Evolutionary conservation across 2,797 vertebrate genomes (phyloP).

Genomic region (Telmatherina bonti): DNA sequence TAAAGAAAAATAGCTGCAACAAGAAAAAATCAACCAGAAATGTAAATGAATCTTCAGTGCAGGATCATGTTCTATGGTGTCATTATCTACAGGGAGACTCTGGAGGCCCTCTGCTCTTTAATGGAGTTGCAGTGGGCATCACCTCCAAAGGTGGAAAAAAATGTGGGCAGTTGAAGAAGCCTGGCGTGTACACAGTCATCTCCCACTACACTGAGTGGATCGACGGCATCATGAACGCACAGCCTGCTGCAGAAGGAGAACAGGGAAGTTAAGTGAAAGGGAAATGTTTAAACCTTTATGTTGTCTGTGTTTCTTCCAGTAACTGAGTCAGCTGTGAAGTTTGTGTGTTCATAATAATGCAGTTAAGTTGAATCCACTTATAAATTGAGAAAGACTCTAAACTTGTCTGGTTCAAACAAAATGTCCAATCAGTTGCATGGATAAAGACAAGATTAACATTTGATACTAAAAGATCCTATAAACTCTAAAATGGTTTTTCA

Average conservation of each 20-base stretch:
- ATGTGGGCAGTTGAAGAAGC: slow-evolving; percentile 84
- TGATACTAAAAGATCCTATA: no score
- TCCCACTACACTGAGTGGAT: slow-evolving; percentile 87
- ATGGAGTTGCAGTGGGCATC: slow-evolving; percentile 83
- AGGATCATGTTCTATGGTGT: background rate
- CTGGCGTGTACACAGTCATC: slow-evolving; percentile 88
- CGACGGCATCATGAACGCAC: slow-evolving; percentile 57
- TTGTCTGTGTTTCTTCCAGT: background rate
- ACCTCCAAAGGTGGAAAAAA: slow-evolving; percentile 87
- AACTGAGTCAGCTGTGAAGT: no score
- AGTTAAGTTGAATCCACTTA: no score
- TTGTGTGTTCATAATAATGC: no score
- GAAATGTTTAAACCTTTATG: background rate
- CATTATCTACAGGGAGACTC: slow-evolving; percentile 86
- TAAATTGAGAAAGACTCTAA: no score
- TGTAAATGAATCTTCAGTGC: no score
- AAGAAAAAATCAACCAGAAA: no score
- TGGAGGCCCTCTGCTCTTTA: slow-evolving; percentile 86
- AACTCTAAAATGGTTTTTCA: no score
- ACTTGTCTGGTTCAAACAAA: no score
- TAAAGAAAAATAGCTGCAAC: no score
- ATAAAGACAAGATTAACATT: no score
- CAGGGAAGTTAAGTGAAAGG: slow-evolving; percentile 7
- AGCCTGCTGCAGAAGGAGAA: background rate
- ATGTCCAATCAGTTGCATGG: no score